Conservation (phyloP, 2,113 vertebrate genomes). For the Egretta garzetta region DNA sequence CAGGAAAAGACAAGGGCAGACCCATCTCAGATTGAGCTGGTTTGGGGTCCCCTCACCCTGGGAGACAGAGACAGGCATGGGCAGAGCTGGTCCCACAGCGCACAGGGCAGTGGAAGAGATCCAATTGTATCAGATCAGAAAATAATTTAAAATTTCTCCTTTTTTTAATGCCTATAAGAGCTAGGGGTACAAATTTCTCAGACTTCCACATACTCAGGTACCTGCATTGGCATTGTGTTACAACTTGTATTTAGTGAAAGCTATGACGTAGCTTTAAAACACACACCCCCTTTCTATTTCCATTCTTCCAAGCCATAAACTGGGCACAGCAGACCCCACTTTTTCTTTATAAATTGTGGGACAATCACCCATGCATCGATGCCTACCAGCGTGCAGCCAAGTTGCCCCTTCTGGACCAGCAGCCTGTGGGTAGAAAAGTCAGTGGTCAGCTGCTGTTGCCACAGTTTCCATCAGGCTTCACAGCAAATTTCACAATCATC, state of each 20-base stretch:
- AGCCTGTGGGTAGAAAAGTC: background rate
- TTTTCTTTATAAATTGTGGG: background rate
- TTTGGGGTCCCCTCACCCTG: background rate
- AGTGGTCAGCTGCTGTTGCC: background rate
- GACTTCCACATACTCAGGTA: background rate
- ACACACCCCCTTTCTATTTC: background rate
- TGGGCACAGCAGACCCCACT: fast-evolving
- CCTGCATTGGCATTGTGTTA: background rate
- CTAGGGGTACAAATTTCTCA: background rate
- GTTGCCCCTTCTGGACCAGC: background rate
- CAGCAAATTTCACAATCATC: background rate
- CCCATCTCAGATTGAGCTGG: background rate
- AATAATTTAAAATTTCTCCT: background rate
- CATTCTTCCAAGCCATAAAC: background rate
- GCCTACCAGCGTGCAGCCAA: fast-evolving
- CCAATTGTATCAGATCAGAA: background rate
- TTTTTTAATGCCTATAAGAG: fast-evolving
- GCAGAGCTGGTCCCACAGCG: background rate
- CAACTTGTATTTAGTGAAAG: background rate
- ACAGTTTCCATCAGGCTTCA: background rate
- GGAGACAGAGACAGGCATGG: background rate
- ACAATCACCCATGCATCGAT: background rate
- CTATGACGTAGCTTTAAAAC: background rate
- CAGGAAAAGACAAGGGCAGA: background rate
- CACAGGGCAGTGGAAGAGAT: background rate